Evolutionary conservation across 1,140 invertebrate genomes (phyloP), one percentile per base, ranked within the genome.

Genomic region (Lepidostoma basale): DNA sequence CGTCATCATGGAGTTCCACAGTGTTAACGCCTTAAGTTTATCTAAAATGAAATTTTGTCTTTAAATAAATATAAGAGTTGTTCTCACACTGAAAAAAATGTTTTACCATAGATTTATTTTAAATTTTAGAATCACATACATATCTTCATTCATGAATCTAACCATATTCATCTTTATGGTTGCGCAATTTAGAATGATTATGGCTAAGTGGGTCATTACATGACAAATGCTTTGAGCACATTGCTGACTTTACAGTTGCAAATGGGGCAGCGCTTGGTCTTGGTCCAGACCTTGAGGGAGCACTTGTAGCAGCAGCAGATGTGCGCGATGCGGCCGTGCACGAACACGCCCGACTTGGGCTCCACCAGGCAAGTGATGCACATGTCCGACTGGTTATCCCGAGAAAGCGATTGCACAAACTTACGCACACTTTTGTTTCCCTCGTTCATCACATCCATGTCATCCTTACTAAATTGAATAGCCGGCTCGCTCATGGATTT

Each of bases 261-360:
- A 42, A 89, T 81, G 1, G 89, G 88, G 77, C 89, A 90, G 23
- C 85, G 77, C 72, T 85, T 86, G 1, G 83, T 84, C 12, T 79
- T 84, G 26, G 77, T 80, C 86, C 88, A 89, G 6, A 87, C 84
- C 76, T 85, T 85, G 28, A 87, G 78, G 0, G 88, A 86, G 74
- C 89, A 90, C 63, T 82, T 84, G 74, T 89, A 90, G 75, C 89
- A 90, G 69, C 87, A 89, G 74, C 86, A 89, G 28, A 87, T 85
- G 70, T 90, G 89, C 0, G 81, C 84, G 40, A 85, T 85, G 9
- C 82, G 82, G 0, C 86, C 85, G 73, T 90, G 88, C 1, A 88
- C 83, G 73, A 90, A 90, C 10, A 86, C 84, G 3, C 86, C 86
- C 62, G 89, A 85, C 74, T 88, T 88, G 0, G 87, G 87, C 23